Evolutionary conservation across 2,888 invertebrate species (phyloP), one percentile per base, ranked within the genome.

Genomic region (Platerodrilus igneus): DNA sequence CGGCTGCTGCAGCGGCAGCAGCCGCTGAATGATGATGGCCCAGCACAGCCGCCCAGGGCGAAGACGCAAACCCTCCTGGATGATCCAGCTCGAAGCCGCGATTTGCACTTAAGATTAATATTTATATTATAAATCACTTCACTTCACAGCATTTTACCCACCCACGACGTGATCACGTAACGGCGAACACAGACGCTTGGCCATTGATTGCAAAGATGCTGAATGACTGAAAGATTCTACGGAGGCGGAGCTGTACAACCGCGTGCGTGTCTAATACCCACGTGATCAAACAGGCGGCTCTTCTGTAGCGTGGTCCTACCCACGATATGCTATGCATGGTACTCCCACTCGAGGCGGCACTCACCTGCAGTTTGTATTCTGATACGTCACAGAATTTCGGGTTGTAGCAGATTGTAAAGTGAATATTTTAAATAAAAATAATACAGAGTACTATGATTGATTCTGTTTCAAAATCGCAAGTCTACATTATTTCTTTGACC

Each of bases 11-110:
- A 33, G 68, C 68, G 15, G 66, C 67, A 22, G 65, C 67, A 42
- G 67, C 67, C 37, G 67, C 66, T 54, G 65, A 61, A 51, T 64
- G 63, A 50, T 73, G 72, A 67, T 80, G 78, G 66, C 81, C 71
- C 76, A 85, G 75, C 62, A 81, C 84, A 40, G 70, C 70, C 58
- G 84, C 84, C 84, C 84, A 85, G 58, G 85, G 85, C 67, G 85
- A 85, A 61, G 81, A 76, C 46, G 83, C 83, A 50, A 68, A 68
- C 64, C 77, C 75, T 62, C 83, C 79, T 56, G 83, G 83, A 70
- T 87, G 87, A 76, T 87, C 87, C 85, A 87, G 67, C 60, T 67
- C 69, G 65, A 66, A 55, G 53, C 55, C 57, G 57, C 56, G 48
- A 56, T 57, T 57, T 59, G 62, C 64, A 64, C 63, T 61, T 43